Base-by-base conservation (phyloP, 2,888 invertebrate species). In the Parochlus steinenii region DNA sequence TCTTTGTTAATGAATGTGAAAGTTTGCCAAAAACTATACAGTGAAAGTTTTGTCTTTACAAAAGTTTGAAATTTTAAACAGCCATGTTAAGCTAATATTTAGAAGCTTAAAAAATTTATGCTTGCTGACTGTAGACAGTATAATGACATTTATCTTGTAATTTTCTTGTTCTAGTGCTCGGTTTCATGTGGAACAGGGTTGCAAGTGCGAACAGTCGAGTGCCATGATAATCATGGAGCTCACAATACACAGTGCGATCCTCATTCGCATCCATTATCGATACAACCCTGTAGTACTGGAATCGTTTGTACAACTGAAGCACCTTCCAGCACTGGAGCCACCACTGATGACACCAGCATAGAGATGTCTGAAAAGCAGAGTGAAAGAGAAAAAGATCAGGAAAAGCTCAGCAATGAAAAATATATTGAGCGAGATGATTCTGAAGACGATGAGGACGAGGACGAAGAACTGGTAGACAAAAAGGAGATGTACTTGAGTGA, bases 111-210 rank as follows among this genome's bases (percentile, higher is more conserved):
- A n/a, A n/a, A n/a, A n/a, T n/a, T n/a, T n/a, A n/a, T n/a, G n/a
- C n/a, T n/a, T n/a, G n/a, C n/a, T n/a, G n/a, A n/a, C n/a, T n/a
- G n/a, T n/a, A n/a, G n/a, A n/a, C n/a, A n/a, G n/a, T n/a, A n/a
- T n/a, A n/a, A n/a, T n/a, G n/a, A 18, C 3, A 6, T 11, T 11
- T n/a, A 22, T 22, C 23, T n/a, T 22, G 15, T 42, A 38, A 28
- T 29, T 29, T 39, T 43, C 34, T 38, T 39, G 19, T 40, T 41
- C 31, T 41, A 90, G 87, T 93, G 93, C 53, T 90, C 90, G n/a
- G 83, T 80, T 7, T 80, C 82, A 7, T 93, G 92, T 52, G 92
- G 89, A 7, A 81, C 73, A 51, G 92, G 92, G 1, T 64, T 79
- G 20, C 83, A 83, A 58, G 76, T 76, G 16, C 70, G 92, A 12